phyloP scores from a whole-genome alignment of 2,888 invertebrate genomes.

The Tinea semifulvella region DNA sequence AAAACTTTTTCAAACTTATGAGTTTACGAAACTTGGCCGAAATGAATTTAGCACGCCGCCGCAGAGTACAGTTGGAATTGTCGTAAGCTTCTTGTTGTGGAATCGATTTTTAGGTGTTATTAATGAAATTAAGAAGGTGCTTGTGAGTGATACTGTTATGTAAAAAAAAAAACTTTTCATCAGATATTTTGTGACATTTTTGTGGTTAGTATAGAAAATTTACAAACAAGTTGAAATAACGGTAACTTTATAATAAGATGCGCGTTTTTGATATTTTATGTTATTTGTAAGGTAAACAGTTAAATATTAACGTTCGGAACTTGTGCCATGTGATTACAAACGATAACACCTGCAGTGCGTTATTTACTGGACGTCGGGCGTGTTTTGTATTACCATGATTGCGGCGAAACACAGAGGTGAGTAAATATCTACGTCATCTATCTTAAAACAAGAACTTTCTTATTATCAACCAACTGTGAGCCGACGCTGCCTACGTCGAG shows the following conservation, averaged over 20 bases:
- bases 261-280: too few species aligned
- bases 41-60: slow-evolving; percentile 54
- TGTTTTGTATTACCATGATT: not conserved
- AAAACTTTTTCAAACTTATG: slow-evolving; percentile 26
- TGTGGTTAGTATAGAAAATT: too few species aligned
- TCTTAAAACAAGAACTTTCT: not conserved
- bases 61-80: slow-evolving; percentile 57
- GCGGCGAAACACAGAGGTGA: not conserved
- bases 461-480: too few species aligned
- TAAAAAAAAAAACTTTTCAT: not conserved
- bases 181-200: too few species aligned
- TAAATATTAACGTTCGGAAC: too few species aligned
- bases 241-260: too few species aligned
- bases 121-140: slow-evolving; percentile 62
- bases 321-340: slow-evolving; percentile 6
- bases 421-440: not conserved
- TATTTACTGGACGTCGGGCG: not conserved
- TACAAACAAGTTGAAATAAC: too few species aligned
- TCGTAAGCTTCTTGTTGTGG: slow-evolving; percentile 53
- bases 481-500: too few species aligned
- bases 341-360: not conserved
- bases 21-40: slow-evolving; percentile 49
- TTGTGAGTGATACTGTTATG: slow-evolving; percentile 44
- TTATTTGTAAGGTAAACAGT: too few species aligned
- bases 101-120: slow-evolving; percentile 66